Conservation (phyloP, 1,140 invertebrate genomes). For the Eurytemora carolleeae region DNA sequence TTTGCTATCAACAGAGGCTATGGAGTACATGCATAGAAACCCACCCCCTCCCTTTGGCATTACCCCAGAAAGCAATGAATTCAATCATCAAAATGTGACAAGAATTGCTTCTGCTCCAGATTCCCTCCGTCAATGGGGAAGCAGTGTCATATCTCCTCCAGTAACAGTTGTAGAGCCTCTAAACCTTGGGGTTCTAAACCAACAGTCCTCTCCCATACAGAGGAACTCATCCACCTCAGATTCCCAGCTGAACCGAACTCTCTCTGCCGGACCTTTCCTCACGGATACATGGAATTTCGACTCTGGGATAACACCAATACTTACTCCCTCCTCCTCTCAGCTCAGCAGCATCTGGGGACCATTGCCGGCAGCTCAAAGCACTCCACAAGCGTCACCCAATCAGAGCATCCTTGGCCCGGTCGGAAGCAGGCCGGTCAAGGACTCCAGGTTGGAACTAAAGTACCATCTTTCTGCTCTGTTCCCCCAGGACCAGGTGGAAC, state of each 20-base stretch:
- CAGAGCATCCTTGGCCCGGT: slow-evolving; percentile 15
- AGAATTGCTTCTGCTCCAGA: slow-evolving; percentile 58
- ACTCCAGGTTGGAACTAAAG: slow-evolving; percentile 48
- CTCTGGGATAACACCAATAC: too few relatives aligned
- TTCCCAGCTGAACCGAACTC: slow-evolving; percentile 23
- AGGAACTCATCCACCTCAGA: slow-evolving; percentile 26
- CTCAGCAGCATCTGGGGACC: neutral
- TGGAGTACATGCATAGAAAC: slow-evolving; percentile 10
- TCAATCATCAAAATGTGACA: slow-evolving; percentile 41
- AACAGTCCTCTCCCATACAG: slow-evolving; percentile 20
- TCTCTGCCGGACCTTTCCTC: slow-evolving; percentile 15
- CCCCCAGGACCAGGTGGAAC: slow-evolving; percentile 61
- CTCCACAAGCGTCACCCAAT: slow-evolving; percentile 14
- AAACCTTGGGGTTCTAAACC: slow-evolving; percentile 15
- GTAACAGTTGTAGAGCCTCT: slow-evolving; percentile 14
- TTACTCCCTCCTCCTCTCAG: neutral
- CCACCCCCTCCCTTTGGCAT: too few relatives aligned
- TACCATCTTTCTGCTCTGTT: slow-evolving; percentile 69
- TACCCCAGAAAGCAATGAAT: too few relatives aligned
- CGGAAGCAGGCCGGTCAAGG: slow-evolving; percentile 32
- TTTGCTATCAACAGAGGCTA: neutral
- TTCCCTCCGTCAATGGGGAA: slow-evolving; percentile 34
- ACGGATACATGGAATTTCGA: neutral
- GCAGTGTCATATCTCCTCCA: slow-evolving; percentile 14
- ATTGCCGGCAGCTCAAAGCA: too few relatives aligned